Conservation (phyloP, 2,113 vertebrate genomes). For the Lathamus discolor region DNA sequence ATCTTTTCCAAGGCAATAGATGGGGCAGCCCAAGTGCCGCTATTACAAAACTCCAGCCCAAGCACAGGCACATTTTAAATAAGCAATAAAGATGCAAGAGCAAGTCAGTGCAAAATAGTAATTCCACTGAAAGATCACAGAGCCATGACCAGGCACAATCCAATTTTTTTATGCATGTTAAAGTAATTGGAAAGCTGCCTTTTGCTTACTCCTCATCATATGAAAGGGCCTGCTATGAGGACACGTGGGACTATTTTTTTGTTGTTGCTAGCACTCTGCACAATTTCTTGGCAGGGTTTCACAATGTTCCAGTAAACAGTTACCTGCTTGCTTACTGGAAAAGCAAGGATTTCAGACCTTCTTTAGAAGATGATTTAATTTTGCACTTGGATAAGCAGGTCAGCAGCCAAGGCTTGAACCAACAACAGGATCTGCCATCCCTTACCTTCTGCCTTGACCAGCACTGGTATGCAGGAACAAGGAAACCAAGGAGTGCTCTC, state of each 20-base stretch:
- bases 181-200: constrained; percentile 26
- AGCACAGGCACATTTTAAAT: constrained; percentile 29
- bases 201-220: neutral
- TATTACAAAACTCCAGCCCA: neutral
- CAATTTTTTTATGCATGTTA: neutral
- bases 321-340: constrained; percentile 25
- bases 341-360: neutral
- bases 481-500: neutral
- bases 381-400: constrained; percentile 3
- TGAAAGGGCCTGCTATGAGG: constrained; percentile 16
- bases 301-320: neutral
- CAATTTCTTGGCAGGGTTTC: constrained; percentile 11
- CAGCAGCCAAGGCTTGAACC: neutral
- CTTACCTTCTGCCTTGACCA: neutral
- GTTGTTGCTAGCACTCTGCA: neutral
- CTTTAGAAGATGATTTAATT: constrained; percentile 8
- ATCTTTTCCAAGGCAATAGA: constrained; percentile 19
- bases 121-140: neutral
- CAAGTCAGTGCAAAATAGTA: neutral
- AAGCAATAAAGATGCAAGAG: constrained; percentile 36
- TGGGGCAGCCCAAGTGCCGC: neutral
- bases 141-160: constrained; percentile 6
- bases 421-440: accelerated
- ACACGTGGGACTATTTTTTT: neutral
- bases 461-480: neutral